Percentiles rank a stretch among this genome's conserved stretches.
Evolutionary conservation across 1,140 invertebrate genomes (phyloP).

Genomic region (Lasaia peninsularis): DNA sequence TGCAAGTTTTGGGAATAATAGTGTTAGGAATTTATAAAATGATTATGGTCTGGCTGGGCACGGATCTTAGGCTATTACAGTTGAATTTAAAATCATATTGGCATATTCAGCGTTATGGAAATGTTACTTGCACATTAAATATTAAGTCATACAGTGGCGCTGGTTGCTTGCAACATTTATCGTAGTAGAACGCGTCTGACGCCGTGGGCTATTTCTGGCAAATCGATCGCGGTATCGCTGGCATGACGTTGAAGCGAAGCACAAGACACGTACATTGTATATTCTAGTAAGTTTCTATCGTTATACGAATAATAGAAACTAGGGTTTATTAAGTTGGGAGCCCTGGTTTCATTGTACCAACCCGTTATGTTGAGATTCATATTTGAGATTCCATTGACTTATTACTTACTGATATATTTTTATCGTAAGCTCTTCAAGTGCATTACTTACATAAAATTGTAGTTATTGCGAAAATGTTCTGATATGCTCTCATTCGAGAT

Average conservation of each 20-base stretch:
- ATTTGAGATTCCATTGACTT: no score
- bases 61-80: slow-evolving; percentile 27
- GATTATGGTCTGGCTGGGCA: no score
- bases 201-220: slow-evolving; percentile 53
- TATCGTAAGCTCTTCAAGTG: no score
- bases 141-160: slow-evolving; percentile 45
- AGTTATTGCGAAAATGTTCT: no score
- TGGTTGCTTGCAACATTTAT: slow-evolving; percentile 53
- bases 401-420: no score
- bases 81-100: slow-evolving; percentile 55
- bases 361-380: neutral
- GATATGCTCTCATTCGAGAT: no score
- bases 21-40: no score
- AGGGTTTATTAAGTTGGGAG: slow-evolving; percentile 2
- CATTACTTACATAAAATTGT: no score
- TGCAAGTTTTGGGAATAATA: no score
- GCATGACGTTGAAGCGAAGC: slow-evolving; percentile 15
- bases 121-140: slow-evolving; percentile 63
- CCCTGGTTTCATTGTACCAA: neutral
- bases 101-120: slow-evolving; percentile 51
- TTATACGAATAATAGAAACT: slow-evolving; percentile 12
- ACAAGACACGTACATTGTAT: slow-evolving; percentile 19
- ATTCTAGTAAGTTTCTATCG: neutral
- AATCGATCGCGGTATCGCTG: slow-evolving; percentile 41
- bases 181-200: slow-evolving; percentile 38